phyloP scores from a whole-genome alignment of 2,888 invertebrate species.

The Dryococelus australis region DNA sequence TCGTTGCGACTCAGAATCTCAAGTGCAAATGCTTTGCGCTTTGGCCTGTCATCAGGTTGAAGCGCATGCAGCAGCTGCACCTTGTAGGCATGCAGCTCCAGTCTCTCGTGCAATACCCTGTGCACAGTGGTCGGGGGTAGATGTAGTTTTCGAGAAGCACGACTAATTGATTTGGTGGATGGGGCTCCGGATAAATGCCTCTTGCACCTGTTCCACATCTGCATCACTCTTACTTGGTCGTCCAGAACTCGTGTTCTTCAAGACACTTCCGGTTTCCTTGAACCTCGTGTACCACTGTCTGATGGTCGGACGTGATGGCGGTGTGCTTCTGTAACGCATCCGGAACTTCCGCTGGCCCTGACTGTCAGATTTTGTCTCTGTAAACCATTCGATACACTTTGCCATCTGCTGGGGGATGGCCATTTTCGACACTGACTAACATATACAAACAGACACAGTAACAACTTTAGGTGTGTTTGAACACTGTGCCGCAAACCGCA shows the following conservation, averaged over 20 bases:
- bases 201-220: too few relatives aligned
- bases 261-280: too few relatives aligned
- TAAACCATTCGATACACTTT: not conserved
- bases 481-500: too few relatives aligned
- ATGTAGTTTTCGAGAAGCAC: not conserved
- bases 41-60: too few relatives aligned
- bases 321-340: not conserved
- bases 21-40: too few relatives aligned
- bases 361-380: not conserved
- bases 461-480: too few relatives aligned
- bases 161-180: not conserved
- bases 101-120: not conserved
- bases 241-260: too few relatives aligned
- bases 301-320: slow-evolving; percentile 10
- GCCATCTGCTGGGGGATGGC: not conserved
- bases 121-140: slow-evolving; percentile 17
- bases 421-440: not conserved
- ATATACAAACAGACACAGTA: too few relatives aligned
- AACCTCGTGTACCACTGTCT: not conserved
- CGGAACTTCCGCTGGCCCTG: not conserved
- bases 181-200: not conserved
- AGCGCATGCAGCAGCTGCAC: too few relatives aligned
- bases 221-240: too few relatives aligned
- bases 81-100: slow-evolving; percentile 9
- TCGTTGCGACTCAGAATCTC: too few relatives aligned